phyloP scores from a whole-genome alignment of 2,113 vertebrate species.

The Pachypanchax playfairii region DNA sequence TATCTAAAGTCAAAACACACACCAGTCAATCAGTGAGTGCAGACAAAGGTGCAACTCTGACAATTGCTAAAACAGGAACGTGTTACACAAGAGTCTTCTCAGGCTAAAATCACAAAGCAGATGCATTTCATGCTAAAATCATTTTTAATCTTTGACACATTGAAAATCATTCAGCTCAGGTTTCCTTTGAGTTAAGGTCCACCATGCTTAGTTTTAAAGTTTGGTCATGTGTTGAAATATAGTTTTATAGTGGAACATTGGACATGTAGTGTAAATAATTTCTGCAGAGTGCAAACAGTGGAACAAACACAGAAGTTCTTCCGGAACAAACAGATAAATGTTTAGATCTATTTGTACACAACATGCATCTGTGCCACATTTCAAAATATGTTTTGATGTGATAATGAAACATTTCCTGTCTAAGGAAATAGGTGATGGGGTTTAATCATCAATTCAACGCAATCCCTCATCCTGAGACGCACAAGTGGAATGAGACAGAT shows the following conservation, averaged over 20 bases:
- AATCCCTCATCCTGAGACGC: no score
- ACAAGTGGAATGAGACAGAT: no score
- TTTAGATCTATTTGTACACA: conserved; percentile 49
- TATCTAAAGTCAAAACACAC: conserved; percentile 55
- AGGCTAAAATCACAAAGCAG: conserved; percentile 46
- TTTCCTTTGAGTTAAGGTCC: conserved; percentile 27
- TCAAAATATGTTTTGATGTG: conserved; percentile 6
- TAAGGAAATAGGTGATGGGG: no score
- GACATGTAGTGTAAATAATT: conserved; percentile 26
- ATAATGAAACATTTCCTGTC: no score
- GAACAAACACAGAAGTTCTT: conserved; percentile 33
- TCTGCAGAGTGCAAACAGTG: conserved; percentile 14
- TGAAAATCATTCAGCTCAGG: conserved; percentile 45
- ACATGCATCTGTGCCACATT: not conserved
- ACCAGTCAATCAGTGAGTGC: conserved; percentile 20
- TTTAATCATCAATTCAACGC: no score
- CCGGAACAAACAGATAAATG: conserved; percentile 32
- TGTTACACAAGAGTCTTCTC: conserved; percentile 45
- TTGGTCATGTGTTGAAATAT: conserved; percentile 29
- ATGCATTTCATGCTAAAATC: conserved; percentile 38
- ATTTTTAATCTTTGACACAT: conserved; percentile 40
- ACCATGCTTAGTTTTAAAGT: conserved; percentile 31
- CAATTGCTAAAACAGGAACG: conserved; percentile 37
- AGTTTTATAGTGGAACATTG: conserved; percentile 44
- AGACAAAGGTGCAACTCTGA: conserved; percentile 15